These are phyloP conservation scores for Pandemis heparana DNA, from an alignment of 2,888 invertebrate species.

Conservation along the genomic window DNA sequence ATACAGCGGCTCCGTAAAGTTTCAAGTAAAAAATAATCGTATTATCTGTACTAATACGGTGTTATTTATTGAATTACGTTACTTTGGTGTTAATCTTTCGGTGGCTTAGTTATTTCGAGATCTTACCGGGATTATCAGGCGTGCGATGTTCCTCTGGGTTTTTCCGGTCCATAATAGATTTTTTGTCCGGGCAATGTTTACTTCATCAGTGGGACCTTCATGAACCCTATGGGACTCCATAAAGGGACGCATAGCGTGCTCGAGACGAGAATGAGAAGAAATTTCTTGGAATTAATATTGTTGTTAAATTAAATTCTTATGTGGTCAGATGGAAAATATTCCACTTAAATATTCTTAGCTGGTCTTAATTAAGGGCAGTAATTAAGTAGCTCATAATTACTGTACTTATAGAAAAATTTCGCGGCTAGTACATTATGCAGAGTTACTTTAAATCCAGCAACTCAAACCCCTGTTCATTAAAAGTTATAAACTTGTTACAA, in stretches of 20 bases:
- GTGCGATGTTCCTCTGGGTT: neutral
- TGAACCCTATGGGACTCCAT: neutral
- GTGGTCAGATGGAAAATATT: neutral
- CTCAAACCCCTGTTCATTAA: too few species aligned
- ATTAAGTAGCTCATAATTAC: too few species aligned
- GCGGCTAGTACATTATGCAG: too few species aligned
- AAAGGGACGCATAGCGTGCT: constrained; percentile 4
- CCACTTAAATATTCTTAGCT: too few species aligned
- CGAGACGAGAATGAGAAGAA: neutral
- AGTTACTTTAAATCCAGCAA: too few species aligned
- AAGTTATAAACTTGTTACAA: too few species aligned
- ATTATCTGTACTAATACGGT: neutral
- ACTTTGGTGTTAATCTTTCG: neutral
- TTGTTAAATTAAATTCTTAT: neutral
- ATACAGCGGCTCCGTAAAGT: neutral
- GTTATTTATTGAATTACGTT: neutral
- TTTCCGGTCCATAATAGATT: neutral
- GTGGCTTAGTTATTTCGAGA: neutral
- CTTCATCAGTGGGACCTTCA: neutral
- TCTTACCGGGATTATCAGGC: neutral
- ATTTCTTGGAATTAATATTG: neutral
- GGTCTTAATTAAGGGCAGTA: too few species aligned
- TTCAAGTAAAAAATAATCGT: neutral
- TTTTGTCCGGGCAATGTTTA: neutral
- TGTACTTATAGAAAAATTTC: too few species aligned